phyloP scores from a whole-genome alignment of 2,888 invertebrate genomes.

The Tetranychus truncatus region DNA sequence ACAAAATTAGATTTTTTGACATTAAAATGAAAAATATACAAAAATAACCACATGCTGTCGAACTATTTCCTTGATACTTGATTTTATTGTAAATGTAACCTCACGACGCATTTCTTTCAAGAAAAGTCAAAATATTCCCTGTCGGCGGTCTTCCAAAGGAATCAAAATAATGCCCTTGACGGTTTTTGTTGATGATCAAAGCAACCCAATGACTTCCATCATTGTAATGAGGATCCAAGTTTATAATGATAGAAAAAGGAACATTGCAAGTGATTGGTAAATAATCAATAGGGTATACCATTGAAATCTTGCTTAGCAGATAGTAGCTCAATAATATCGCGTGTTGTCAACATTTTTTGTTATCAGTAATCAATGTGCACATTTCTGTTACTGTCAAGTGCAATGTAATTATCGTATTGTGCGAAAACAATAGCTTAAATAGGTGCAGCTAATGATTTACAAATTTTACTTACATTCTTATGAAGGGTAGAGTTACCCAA shows the following conservation, averaged over 20 bases:
- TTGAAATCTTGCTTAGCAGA: neutral
- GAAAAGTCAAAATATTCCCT: neutral
- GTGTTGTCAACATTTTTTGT: neutral
- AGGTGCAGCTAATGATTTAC: neutral
- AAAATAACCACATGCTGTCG: neutral
- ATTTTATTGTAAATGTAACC: neutral
- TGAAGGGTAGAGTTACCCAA: no score
- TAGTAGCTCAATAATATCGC: neutral
- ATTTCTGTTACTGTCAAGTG: neutral
- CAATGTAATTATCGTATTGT: neutral
- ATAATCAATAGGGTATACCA: neutral
- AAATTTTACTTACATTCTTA: neutral
- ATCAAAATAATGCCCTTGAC: neutral
- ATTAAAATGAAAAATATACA: conserved; percentile 5
- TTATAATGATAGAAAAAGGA: neutral
- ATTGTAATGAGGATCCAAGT: neutral
- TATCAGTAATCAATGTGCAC: neutral
- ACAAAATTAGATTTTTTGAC: neutral
- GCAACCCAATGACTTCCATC: conserved; percentile 9
- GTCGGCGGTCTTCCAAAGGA: neutral
- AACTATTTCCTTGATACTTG: neutral
- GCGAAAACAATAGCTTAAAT: neutral
- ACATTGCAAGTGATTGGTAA: neutral
- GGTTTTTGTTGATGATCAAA: neutral
- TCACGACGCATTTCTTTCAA: neutral